Base-by-base conservation (phyloP, 2,797 vertebrate genomes). In the Sebastes goodei region DNA sequence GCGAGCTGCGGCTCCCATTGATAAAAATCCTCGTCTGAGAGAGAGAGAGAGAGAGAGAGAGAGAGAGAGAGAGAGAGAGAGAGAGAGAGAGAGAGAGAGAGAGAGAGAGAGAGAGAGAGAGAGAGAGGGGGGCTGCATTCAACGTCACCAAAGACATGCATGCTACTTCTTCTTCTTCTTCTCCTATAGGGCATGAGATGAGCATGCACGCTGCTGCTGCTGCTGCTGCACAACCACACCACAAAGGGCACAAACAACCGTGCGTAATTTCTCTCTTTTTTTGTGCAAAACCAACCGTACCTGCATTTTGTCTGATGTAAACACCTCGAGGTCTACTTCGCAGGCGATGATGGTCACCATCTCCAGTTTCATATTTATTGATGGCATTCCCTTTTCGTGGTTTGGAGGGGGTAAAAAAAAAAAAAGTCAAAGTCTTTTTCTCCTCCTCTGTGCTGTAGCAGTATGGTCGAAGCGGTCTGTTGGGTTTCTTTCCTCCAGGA, bases 351-450 rank as follows among this genome's bases (percentile, higher is more conserved):
- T 94, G 89, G 95, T 96, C 93, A 96, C 91, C 95, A 97, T 95
- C 95, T 97, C 96, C 95, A 96, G 93, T 91, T 97, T 96, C 96
- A 97, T 97, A 86, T 96, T 96, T 95, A 96, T 96, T 67, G 96
- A 96, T 95, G 96, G 96, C 96, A 97, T 97, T 93, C 92, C 95
- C 93, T 85, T 91, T 74, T 74, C 53, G 86, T 71, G 80, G 74
- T 84, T 74, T 29, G 62, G 21, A 38, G 35, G 8, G 32, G 55
- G 55, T 52, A 33, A 56, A 27, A 53, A 81, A 80, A 80, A 75
- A 20, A 82, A 35, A 74, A 80, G 38, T 83, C 76, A 85, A 90
- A 82, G 76, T 76, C 64, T 77, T 38, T 11, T 11, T 77, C 66
- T 67, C 71, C 55, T 80, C 67, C 72, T 78, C 57, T 74, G 60